Evolutionary conservation across 2,113 vertebrate species (phyloP).

Genomic region (Talpa occidentalis): DNA sequence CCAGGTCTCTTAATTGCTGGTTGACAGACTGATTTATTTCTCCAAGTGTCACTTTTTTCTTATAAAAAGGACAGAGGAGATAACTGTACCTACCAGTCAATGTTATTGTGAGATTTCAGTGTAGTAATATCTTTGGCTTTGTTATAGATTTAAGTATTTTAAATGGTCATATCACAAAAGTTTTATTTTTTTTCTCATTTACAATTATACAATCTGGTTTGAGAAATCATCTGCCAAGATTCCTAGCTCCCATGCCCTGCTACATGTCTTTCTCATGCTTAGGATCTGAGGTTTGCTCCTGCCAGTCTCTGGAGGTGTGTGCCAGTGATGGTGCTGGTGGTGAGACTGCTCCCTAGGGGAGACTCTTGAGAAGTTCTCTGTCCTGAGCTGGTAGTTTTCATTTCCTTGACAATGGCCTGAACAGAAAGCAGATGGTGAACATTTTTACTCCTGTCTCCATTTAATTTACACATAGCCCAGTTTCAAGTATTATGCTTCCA

Average conservation of each 20-base stretch:
- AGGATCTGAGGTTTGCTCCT: not conserved
- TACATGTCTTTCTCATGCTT: not conserved
- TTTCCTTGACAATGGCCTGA: not conserved
- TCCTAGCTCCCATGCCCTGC: not conserved
- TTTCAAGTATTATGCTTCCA: not conserved
- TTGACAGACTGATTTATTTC: not conserved
- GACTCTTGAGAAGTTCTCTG: not conserved
- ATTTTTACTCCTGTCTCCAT: not conserved
- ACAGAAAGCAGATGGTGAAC: not conserved
- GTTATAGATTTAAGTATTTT: slow-evolving; percentile 44
- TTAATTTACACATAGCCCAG: not conserved
- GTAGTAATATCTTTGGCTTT: not conserved
- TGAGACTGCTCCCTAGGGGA: not conserved
- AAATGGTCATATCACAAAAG: not conserved
- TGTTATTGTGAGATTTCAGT: not conserved
- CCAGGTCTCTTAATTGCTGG: not conserved
- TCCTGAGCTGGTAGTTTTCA: not conserved
- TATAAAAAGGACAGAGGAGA: not conserved
- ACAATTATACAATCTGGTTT: slow-evolving; percentile 3
- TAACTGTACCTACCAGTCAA: not conserved
- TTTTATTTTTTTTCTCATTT: not conserved
- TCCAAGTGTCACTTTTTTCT: not conserved
- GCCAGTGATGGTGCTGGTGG: not conserved
- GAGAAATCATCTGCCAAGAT: not conserved
- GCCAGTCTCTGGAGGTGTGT: not conserved